Conservation (phyloP, 1,140 invertebrate genomes). For the Oedothorax gibbosus region DNA sequence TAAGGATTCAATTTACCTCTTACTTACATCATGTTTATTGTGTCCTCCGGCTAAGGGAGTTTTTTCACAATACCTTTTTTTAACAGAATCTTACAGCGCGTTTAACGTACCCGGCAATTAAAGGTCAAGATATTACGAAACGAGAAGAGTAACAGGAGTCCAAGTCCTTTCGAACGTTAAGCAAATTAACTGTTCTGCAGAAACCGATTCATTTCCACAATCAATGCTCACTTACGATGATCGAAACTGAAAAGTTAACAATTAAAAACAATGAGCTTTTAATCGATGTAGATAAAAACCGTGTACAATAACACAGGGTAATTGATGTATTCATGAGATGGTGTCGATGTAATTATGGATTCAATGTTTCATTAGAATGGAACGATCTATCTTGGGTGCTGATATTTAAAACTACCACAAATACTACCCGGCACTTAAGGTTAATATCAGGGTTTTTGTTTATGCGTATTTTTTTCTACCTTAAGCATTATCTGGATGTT, state of each 20-base stretch:
- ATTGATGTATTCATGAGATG: conserved; percentile 9
- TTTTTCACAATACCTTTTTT: neutral
- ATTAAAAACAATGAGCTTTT: too few species aligned
- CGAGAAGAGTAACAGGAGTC: neutral
- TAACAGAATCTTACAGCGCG: conserved; percentile 2
- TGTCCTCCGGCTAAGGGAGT: neutral
- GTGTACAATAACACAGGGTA: neutral
- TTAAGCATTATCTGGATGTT: too few species aligned
- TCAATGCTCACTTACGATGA: too few species aligned
- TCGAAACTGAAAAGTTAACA: too few species aligned
- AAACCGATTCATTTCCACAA: too few species aligned
- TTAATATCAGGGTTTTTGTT: too few species aligned
- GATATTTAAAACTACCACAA: neutral
- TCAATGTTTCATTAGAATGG: conserved; percentile 9
- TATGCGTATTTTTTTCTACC: too few species aligned
- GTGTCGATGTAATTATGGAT: conserved; percentile 31
- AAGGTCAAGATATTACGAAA: conserved; percentile 18
- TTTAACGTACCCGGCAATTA: conserved; percentile 27
- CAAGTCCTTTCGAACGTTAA: neutral
- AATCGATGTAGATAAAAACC: neutral
- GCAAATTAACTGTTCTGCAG: conserved; percentile 15
- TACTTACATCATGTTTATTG: conserved; percentile 28
- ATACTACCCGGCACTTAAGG: too few species aligned
- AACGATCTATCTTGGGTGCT: conserved; percentile 13
- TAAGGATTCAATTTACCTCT: conserved; percentile 56